Evolutionary conservation across 2,888 invertebrate genomes (phyloP).

Genomic region (Conchocele bisecta): DNA sequence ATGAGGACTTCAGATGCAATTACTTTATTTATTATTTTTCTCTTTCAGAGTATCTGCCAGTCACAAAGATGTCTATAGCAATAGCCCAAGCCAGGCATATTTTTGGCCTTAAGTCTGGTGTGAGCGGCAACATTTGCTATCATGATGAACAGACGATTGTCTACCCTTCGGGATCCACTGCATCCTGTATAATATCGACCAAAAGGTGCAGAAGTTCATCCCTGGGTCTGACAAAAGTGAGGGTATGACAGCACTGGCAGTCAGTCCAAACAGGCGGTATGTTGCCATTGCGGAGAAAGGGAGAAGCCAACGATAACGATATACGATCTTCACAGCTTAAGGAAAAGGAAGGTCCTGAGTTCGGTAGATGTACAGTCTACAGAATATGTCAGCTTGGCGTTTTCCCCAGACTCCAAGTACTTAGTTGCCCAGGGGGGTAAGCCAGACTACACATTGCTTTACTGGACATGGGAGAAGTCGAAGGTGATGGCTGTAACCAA

Average conservation of each 20-base stretch:
- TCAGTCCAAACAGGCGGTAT: conserved; percentile 83
- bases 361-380: conserved; percentile 83
- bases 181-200: conserved; percentile 83
- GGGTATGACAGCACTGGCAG: conserved; percentile 83
- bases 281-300: conserved; percentile 82
- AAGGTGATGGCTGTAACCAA: conserved; percentile 90
- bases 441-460: conserved; percentile 92
- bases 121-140: conserved; percentile 81
- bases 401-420: conserved; percentile 92
- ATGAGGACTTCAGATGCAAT: too few relatives aligned
- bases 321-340: conserved; percentile 83
- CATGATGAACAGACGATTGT: conserved; percentile 83
- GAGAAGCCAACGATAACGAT: conserved; percentile 83
- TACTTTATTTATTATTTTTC: too few relatives aligned
- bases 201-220: conserved; percentile 83
- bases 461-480: conserved; percentile 92
- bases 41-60: too few relatives aligned
- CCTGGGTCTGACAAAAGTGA: conserved; percentile 83
- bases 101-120: conserved; percentile 82
- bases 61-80: conserved; percentile 81
- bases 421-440: conserved; percentile 91
- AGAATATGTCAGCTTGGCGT: conserved; percentile 89
- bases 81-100: conserved; percentile 81
- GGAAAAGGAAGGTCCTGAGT: conserved; percentile 82
- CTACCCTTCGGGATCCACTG: conserved; percentile 83